Percentiles rank a stretch among this genome's conserved stretches.
Evolutionary conservation across 1,140 invertebrate species (phyloP).

Genomic region (Ericerus pela): DNA sequence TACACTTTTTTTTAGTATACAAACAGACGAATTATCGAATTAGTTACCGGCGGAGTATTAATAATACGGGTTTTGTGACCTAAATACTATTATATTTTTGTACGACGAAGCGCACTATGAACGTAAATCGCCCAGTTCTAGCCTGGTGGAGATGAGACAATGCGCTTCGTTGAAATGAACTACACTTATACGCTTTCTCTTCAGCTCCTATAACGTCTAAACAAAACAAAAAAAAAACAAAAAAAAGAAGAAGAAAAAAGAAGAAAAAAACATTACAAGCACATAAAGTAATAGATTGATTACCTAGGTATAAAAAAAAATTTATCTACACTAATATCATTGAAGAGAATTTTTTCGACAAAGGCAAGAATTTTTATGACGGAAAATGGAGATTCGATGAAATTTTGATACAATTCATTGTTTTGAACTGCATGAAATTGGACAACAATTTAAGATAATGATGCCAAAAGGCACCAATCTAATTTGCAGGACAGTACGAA

Average conservation of each 20-base stretch:
- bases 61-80: slow-evolving; percentile 5
- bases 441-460: too few species aligned
- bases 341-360: too few species aligned
- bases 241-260: not conserved
- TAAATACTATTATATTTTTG: slow-evolving; percentile 4
- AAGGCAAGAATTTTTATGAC: too few species aligned
- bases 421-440: too few species aligned
- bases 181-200: not conserved
- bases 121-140: not conserved
- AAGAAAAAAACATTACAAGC: too few species aligned
- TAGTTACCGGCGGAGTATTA: slow-evolving; percentile 3
- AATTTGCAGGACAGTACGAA: too few species aligned
- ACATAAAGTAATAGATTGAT: too few species aligned
- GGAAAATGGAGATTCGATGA: too few species aligned
- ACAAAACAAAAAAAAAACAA: not conserved
- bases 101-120: not conserved
- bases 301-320: too few species aligned
- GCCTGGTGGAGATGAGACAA: slow-evolving; percentile 1
- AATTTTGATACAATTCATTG: too few species aligned
- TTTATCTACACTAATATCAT: too few species aligned
- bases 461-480: too few species aligned
- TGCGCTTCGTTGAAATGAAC: not conserved
- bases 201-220: not conserved
- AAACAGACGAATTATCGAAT: not conserved
- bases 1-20: not conserved